Evolutionary conservation across 2,797 vertebrate genomes (phyloP).

Genomic region (Pseudomugil tenellus): DNA sequence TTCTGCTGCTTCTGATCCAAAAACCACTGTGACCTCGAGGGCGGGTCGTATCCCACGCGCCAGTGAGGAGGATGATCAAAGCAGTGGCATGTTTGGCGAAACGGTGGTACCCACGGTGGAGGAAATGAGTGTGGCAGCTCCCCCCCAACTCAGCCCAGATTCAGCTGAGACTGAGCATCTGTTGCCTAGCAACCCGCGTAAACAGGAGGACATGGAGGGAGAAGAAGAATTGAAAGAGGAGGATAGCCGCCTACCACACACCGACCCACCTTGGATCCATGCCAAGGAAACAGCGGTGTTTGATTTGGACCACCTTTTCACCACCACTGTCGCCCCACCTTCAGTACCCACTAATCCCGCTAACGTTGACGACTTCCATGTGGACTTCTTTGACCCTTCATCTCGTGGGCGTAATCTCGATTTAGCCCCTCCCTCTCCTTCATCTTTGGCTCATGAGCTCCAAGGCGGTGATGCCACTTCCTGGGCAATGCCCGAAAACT

Average conservation of each 20-base stretch:
- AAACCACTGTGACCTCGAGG: slow-evolving; percentile 61
- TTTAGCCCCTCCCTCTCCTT: slow-evolving; percentile 69
- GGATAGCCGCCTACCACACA: slow-evolving; percentile 61
- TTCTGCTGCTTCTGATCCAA: slow-evolving; percentile 38
- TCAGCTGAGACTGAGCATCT: slow-evolving; percentile 81
- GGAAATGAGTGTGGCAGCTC: slow-evolving; percentile 27
- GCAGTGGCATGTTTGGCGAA: slow-evolving; percentile 87
- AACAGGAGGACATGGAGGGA: slow-evolving; percentile 25
- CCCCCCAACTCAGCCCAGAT: slow-evolving; percentile 67
- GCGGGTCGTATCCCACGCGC: slow-evolving; percentile 59
- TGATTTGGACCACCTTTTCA: slow-evolving; percentile 66
- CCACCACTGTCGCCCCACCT: slow-evolving; percentile 47
- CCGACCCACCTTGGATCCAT: slow-evolving; percentile 78
- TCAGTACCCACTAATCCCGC: slow-evolving; percentile 49
- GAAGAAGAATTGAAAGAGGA: slow-evolving; percentile 60
- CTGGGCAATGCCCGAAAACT: slow-evolving; percentile 87
- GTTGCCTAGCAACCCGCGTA: slow-evolving; percentile 58
- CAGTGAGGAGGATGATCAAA: slow-evolving; percentile 83
- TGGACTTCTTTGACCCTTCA: slow-evolving; percentile 87
- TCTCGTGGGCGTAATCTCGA: slow-evolving; percentile 73
- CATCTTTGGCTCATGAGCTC: slow-evolving; percentile 75
- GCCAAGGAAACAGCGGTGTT: slow-evolving; percentile 77
- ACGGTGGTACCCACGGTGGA: slow-evolving; percentile 39
- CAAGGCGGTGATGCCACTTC: slow-evolving; percentile 83
- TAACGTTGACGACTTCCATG: slow-evolving; percentile 83